Conservation (phyloP, 2,797 vertebrate species). For the Acomys russatus region DNA sequence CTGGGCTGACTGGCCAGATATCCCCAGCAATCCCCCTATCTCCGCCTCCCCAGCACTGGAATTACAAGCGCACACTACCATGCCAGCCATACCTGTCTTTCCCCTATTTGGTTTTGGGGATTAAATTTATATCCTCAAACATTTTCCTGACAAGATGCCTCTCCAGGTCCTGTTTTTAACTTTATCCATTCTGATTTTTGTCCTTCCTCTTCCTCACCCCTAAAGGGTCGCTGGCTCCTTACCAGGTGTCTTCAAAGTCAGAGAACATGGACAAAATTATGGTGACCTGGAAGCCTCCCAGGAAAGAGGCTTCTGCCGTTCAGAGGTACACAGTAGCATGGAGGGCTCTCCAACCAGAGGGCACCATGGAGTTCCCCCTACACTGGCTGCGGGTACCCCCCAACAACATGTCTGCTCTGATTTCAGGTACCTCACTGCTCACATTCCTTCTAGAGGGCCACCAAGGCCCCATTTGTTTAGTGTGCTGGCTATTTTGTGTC, state of each 20-base stretch:
- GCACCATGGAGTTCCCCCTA: neutral
- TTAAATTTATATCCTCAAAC: neutral
- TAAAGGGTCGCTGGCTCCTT: conserved; percentile 83
- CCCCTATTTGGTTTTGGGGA: neutral
- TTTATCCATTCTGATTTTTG: neutral
- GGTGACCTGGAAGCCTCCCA: conserved; percentile 91
- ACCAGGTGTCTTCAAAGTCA: conserved; percentile 61
- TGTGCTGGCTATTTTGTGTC: neutral
- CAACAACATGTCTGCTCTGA: conserved; percentile 52
- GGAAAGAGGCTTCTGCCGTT: rapidly evolving
- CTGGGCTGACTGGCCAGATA: neutral
- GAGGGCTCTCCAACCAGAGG: conserved; percentile 78
- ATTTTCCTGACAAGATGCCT: neutral
- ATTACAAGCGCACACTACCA: neutral
- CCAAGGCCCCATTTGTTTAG: rapidly evolving
- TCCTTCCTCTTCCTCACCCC: neutral
- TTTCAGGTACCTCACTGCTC: conserved; percentile 89
- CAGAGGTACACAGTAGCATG: conserved; percentile 92
- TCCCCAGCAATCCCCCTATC: neutral
- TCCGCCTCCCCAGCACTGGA: neutral
- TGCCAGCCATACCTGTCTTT: neutral
- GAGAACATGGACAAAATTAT: conserved; percentile 83
- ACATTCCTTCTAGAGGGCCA: rapidly evolving
- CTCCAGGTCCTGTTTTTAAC: neutral
- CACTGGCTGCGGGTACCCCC: conserved; percentile 90